These are phyloP conservation scores for Sebastes elongatus DNA, from an alignment of 2,797 vertebrate genomes.

Conservation along the genomic window DNA sequence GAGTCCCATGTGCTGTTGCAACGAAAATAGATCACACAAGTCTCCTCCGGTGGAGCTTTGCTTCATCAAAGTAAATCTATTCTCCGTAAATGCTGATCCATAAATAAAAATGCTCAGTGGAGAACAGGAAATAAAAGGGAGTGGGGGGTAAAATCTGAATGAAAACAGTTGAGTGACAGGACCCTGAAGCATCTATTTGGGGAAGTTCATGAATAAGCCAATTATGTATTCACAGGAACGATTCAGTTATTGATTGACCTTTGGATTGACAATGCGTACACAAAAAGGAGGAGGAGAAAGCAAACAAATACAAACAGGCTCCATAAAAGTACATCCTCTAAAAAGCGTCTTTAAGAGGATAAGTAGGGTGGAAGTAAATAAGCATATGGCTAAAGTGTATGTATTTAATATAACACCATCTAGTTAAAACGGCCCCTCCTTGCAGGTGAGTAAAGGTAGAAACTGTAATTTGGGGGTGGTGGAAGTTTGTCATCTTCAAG, in stretches of 20 bases:
- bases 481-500: conserved; percentile 23
- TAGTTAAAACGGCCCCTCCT: conserved; percentile 2
- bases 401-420: conserved; percentile 13
- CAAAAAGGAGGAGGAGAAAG: background rate
- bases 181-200: conserved; percentile 41
- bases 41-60: conserved; percentile 45
- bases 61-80: conserved; percentile 69
- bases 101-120: conserved; percentile 63
- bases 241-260: conserved; percentile 60
- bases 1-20: conserved; percentile 61
- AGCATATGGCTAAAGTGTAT: conserved; percentile 3
- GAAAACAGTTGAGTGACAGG: conserved; percentile 56
- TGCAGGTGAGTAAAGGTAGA: conserved; percentile 17
- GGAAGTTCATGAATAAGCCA: conserved; percentile 61
- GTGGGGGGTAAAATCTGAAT: conserved; percentile 40
- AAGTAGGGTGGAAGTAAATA: background rate
- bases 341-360: conserved; percentile 2
- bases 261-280: conserved; percentile 31
- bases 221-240: conserved; percentile 58
- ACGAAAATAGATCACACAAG: conserved; percentile 71
- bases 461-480: conserved; percentile 24
- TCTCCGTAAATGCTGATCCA: conserved; percentile 64
- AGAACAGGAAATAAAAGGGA: conserved; percentile 36
- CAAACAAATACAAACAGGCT: conserved; percentile 9
- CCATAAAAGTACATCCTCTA: background rate